Conservation (phyloP, 2,113 vertebrate genomes). For the Phalacrocorax aristotelis region DNA sequence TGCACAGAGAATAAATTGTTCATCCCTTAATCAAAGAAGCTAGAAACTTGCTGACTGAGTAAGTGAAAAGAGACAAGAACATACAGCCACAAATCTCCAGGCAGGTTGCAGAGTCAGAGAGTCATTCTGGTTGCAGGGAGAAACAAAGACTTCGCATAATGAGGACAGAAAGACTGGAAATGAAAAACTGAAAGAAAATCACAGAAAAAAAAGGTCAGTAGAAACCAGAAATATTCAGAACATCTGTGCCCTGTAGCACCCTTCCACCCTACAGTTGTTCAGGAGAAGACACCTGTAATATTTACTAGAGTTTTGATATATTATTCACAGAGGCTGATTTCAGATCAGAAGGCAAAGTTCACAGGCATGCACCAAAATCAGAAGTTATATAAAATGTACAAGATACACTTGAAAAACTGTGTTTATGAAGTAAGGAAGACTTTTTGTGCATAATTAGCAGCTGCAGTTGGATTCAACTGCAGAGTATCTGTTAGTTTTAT, state of each 20-base stretch:
- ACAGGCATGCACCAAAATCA: not conserved
- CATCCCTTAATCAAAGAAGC: not conserved
- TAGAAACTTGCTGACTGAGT: not conserved
- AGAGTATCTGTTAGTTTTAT: not conserved
- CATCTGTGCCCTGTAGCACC: not conserved
- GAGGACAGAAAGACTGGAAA: not conserved
- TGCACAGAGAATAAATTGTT: not conserved
- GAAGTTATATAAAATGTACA: not conserved
- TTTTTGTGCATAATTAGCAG: not conserved
- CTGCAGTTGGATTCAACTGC: not conserved
- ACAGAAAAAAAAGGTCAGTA: not conserved
- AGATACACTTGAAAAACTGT: not conserved
- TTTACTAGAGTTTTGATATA: not conserved
- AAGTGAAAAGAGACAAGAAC: not conserved
- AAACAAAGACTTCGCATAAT: not conserved
- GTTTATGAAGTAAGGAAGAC: not conserved
- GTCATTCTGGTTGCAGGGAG: not conserved
- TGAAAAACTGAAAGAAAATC: not conserved
- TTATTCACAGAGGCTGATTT: not conserved
- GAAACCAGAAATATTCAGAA: not conserved
- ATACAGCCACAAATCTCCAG: not conserved
- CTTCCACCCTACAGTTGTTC: not conserved
- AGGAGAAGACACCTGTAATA: not conserved
- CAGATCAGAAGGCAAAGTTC: not conserved
- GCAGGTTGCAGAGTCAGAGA: not conserved